Evolutionary conservation across 1,140 invertebrate genomes (phyloP), one percentile per base, ranked within the genome.

Genomic region (Pristionchus pacificus): DNA sequence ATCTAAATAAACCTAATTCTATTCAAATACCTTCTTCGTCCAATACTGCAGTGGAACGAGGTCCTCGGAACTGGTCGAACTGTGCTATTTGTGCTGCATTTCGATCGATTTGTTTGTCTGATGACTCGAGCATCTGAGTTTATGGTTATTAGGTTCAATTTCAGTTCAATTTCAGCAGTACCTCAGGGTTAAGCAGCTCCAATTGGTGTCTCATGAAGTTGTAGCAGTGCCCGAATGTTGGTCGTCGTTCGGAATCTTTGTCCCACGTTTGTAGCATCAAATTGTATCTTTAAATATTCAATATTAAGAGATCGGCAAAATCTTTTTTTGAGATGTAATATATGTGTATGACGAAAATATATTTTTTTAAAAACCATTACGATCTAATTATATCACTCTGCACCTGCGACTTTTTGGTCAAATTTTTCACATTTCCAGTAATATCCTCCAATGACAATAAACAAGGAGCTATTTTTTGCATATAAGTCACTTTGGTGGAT

Each of bases 251-350:
- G 15, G 65, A 30, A 1, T 60, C 24, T 25, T 13, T n/a, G 24
- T 68, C 58, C 71, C 71, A 73, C 19, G 65, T 68, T 14, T 15
- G 15, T 28, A 25, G 32, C 71, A 73, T 73, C 0, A 73, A 49
- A 10, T 62, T n/a, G 55, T 68, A 72, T 10, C 71, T 72, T n/a
- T n/a, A n/a, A n/a, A n/a, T n/a, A n/a, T n/a, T n/a, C n/a, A n/a
- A n/a, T n/a, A n/a, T n/a, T n/a, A n/a, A n/a, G 61, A 62, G 60
- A 57, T 49, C 38, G 38, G 6, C 38, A 49, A 10, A 49, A 49
- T 10, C 38, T 49, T 49, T 19, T 19, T 49, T 49, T 19, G n/a
- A n/a, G n/a, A n/a, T n/a, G n/a, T n/a, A n/a, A n/a, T n/a, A n/a
- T n/a, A n/a, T n/a, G n/a, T n/a, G n/a, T n/a, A n/a, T n/a, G n/a